A percentile compares a stretch with the other conserved stretches of the same genome.
Conservation (phyloP, 2,113 vertebrate genomes). For the Pogona vitticeps region DNA sequence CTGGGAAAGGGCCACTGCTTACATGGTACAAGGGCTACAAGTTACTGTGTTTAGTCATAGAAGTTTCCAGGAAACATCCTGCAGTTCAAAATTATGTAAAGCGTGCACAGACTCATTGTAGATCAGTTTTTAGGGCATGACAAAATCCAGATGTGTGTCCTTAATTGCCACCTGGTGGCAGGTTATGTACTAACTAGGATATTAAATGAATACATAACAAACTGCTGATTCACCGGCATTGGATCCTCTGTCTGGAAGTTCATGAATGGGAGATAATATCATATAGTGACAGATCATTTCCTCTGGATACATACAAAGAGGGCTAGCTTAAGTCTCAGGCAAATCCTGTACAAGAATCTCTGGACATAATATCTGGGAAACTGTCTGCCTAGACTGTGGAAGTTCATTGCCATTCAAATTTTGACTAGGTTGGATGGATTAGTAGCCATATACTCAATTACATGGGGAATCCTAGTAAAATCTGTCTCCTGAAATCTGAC, state of each 20-base stretch:
- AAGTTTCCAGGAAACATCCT: conserved; percentile 1
- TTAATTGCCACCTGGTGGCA: conserved; percentile 16
- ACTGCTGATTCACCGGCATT: background rate
- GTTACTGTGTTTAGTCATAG: conserved; percentile 3
- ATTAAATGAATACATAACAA: too few relatives aligned
- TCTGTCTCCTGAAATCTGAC: background rate
- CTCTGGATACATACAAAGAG: background rate
- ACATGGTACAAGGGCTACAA: background rate
- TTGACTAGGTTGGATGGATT: background rate
- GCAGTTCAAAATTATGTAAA: conserved; percentile 15
- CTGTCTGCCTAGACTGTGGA: background rate
- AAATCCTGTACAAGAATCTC: background rate
- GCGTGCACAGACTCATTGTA: too few relatives aligned
- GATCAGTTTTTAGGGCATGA: background rate
- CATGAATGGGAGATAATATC: background rate
- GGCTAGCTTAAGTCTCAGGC: background rate
- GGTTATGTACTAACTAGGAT: background rate
- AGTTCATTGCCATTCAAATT: background rate
- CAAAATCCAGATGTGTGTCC: background rate
- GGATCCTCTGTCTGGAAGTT: background rate
- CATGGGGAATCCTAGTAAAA: background rate
- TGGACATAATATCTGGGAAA: background rate
- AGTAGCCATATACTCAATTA: background rate
- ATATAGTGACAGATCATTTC: background rate
- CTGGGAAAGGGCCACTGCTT: background rate